phyloP scores from a whole-genome alignment of 2,888 invertebrate species.

The Lasioglossum zephyrum region DNA sequence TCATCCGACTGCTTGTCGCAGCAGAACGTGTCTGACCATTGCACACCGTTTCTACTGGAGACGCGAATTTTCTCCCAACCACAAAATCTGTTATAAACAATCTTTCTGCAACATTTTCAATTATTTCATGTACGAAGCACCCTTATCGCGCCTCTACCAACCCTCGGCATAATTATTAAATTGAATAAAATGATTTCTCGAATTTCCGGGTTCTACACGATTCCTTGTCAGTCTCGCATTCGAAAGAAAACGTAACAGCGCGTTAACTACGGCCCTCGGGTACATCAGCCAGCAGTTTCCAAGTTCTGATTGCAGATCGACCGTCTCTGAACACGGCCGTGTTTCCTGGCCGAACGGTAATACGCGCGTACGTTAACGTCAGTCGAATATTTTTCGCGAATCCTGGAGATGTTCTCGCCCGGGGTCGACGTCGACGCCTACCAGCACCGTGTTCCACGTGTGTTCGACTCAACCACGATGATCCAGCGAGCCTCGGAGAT shows the following conservation, averaged over 20 bases:
- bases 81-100: background rate
- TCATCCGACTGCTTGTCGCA: background rate
- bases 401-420: constrained; percentile 10
- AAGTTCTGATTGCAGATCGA: background rate
- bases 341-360: constrained; percentile 16
- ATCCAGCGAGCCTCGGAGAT: constrained; percentile 34
- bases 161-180: background rate
- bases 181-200: too few species aligned
- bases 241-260: background rate
- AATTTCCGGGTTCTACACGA: background rate
- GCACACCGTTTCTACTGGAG: background rate
- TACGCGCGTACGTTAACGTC: constrained; percentile 9
- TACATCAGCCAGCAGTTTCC: constrained; percentile 1
- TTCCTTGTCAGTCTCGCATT: background rate
- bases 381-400: background rate
- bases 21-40: background rate
- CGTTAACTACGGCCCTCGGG: background rate
- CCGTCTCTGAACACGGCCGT: background rate
- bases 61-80: background rate
- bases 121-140: background rate
- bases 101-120: background rate
- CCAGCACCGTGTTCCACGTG: constrained; percentile 28
- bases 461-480: constrained; percentile 19
- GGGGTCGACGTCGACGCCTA: background rate
- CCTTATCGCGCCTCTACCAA: background rate